phyloP scores from a whole-genome alignment of 2,888 invertebrate species.

The Spisula solida region DNA sequence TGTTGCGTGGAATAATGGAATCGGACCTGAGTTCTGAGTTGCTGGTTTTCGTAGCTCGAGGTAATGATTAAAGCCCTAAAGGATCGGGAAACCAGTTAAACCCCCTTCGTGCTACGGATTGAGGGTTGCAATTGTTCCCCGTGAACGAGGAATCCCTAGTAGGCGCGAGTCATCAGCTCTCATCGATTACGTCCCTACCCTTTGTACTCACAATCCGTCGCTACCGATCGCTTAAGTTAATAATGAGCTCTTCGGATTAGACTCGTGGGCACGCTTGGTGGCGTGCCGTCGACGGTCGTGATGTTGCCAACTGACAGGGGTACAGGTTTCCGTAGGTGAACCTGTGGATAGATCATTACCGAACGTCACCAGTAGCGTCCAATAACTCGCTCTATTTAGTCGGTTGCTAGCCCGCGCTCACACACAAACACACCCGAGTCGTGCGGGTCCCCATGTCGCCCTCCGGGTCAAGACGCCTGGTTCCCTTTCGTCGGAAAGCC shows the following conservation, averaged over 20 bases:
- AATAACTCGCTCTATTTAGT: no score
- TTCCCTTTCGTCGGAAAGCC: no score
- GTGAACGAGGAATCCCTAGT: no score
- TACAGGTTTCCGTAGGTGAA: slow-evolving; percentile 91
- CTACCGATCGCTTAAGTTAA: no score
- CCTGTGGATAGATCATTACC: slow-evolving; percentile 89
- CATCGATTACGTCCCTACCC: slow-evolving; percentile 92
- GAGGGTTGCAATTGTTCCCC: slow-evolving; percentile 91
- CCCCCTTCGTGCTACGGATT: slow-evolving; percentile 91
- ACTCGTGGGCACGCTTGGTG: background rate
- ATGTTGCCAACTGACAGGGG: slow-evolving; percentile 90
- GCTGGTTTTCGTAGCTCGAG: no score
- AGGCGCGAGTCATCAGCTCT: no score
- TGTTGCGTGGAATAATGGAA: slow-evolving; percentile 91
- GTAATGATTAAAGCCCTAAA: no score
- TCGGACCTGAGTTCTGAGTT: slow-evolving; percentile 89
- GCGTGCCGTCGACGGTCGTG: slow-evolving; percentile 81
- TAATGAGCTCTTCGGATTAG: no score
- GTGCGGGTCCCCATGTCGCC: no score
- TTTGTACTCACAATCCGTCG: slow-evolving; percentile 92
- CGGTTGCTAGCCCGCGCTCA: no score
- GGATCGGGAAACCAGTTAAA: slow-evolving; percentile 91
- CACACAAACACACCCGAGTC: no score
- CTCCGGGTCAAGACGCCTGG: no score
- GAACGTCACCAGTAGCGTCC: slow-evolving; percentile 31